Base-by-base conservation (phyloP, 2,113 vertebrate species). In the Nannospalax galili region DNA sequence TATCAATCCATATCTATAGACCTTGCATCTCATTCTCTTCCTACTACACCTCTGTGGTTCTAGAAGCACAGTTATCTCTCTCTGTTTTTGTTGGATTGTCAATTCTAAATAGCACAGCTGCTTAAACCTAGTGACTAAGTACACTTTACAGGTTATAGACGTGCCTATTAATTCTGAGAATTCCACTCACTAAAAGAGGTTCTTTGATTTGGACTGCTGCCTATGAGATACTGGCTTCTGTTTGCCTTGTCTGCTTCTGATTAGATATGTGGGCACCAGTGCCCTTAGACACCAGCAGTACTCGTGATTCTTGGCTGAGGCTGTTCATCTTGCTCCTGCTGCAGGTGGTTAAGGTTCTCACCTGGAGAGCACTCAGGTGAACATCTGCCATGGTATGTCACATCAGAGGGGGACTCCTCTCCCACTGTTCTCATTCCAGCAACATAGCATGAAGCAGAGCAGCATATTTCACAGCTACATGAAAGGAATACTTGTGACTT, bases 331-430 rank as follows among this genome's bases (percentile, higher is more conserved):
- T 22, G 2, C 20, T 84, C 75, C 19, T 90, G 79, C 94, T 90
- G 93, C 97, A 94, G 96, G 95, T 88, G 96, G 93, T 40, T 64
- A 77, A 64, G 79, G 22, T 52, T 93, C 79, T 92, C 87, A 93
- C 91, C 95, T 93, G 87, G 75, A 91, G 95, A 37, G 40, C 94
- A 78, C 65, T 40, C 95, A 90, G 93, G 88, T 93, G 90, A 97
- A 92, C 97, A 97, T 95, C 93, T 97, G 97, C 94, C 75, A 0
- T 4, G 45, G 19, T 37, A 58, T 96, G 96, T 97, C 87, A 74
- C 60, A 84, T 45, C 72, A 0, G 56, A 78, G 84, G 52, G 85
- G 84, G 73, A 84, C 3, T 1, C 14, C 0, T 48, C 64, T 48
- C 91, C 86, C 12, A 42, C 94, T 52, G 93, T 81, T 95, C 86